A percentile compares a stretch with the other conserved stretches of the same genome.
phyloP scores from a whole-genome alignment of 2,113 vertebrate species.

The Gopherus flavomarginatus region DNA sequence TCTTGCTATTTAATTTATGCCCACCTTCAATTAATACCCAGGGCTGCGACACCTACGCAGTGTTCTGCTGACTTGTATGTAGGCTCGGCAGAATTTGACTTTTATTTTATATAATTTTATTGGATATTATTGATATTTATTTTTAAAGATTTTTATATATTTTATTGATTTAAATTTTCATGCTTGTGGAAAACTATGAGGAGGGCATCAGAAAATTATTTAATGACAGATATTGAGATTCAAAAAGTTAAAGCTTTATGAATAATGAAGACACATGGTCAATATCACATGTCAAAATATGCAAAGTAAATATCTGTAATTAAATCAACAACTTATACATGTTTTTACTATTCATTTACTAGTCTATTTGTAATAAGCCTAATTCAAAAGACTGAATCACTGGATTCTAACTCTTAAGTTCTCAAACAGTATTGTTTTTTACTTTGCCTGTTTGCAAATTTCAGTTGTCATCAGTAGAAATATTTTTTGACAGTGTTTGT shows the following conservation, averaged over 20 bases:
- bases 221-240: neutral
- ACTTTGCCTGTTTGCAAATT: neutral
- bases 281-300: neutral
- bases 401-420: neutral
- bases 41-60: neutral
- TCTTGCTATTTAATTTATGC: slow-evolving; percentile 16
- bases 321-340: neutral
- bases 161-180: neutral
- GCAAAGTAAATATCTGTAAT: neutral
- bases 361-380: neutral
- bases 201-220: neutral
- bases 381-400: neutral
- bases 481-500: neutral
- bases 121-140: neutral
- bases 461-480: neutral
- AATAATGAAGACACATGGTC: neutral
- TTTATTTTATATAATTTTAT: neutral
- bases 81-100: neutral
- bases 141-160: neutral
- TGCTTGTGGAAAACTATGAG: neutral
- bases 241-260: neutral
- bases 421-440: neutral
- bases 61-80: neutral
- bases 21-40: neutral
- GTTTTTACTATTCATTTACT: neutral